Conservation (phyloP, 2,113 vertebrate species). For the Paralichthys olivaceus region DNA sequence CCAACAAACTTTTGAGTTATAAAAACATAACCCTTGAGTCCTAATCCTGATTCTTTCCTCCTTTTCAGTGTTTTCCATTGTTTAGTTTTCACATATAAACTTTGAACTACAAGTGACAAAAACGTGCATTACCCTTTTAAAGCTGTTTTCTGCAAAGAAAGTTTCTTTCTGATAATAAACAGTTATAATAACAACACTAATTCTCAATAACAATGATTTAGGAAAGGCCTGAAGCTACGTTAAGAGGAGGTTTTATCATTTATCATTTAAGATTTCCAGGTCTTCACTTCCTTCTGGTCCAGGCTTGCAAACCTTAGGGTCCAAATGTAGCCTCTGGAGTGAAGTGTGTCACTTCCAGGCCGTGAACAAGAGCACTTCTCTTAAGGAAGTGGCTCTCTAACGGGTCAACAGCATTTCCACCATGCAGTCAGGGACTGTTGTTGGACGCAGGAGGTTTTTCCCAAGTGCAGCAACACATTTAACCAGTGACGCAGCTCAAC, state of each 20-base stretch:
- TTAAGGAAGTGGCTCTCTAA: slow-evolving; percentile 44
- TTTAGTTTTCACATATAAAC: no score
- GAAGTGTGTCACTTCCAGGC: slow-evolving; percentile 18
- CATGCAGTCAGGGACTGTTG: slow-evolving; percentile 29
- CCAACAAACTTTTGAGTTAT: no score
- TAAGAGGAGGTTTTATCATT: neutral
- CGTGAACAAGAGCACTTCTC: slow-evolving; percentile 44
- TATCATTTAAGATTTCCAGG: slow-evolving; percentile 22
- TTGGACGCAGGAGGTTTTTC: slow-evolving; percentile 21
- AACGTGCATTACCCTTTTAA: no score
- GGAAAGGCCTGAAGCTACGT: neutral
- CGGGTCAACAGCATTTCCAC: slow-evolving; percentile 49
- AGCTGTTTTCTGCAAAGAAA: no score
- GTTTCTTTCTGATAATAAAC: no score
- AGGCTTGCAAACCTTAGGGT: slow-evolving; percentile 4
- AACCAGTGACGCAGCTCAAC: neutral
- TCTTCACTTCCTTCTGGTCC: slow-evolving; percentile 44
- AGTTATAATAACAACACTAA: neutral
- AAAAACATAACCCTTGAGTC: no score
- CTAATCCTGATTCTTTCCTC: no score
- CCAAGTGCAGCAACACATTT: slow-evolving; percentile 6
- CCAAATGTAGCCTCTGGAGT: slow-evolving; percentile 26
- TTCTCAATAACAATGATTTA: neutral
- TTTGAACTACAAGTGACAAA: no score
- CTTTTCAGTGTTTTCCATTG: no score